Evolutionary conservation across 2,113 vertebrate genomes (phyloP).

Genomic region (Pampusana beccarii): DNA sequence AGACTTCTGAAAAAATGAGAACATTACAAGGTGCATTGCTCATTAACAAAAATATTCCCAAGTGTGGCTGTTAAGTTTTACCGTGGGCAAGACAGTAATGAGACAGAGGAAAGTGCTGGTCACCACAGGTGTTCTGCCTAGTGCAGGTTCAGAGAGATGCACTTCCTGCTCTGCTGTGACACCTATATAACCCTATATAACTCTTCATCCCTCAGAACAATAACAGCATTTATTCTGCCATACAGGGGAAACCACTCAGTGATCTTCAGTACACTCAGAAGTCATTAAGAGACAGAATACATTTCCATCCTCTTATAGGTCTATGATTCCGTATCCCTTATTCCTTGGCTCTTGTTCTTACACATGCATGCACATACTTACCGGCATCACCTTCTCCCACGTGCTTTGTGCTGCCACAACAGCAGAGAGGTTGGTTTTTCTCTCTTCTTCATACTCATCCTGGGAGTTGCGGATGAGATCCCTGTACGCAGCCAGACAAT

Average conservation of each 20-base stretch:
- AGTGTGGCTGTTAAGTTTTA: background rate
- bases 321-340: background rate
- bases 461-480: slow-evolving; percentile 98
- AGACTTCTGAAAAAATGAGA: background rate
- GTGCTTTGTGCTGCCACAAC: slow-evolving; percentile 93
- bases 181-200: background rate
- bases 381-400: slow-evolving; percentile 87
- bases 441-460: slow-evolving; percentile 98
- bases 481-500: slow-evolving; percentile 90
- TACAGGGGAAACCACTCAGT: background rate
- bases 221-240: background rate
- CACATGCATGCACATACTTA: slow-evolving; percentile 64
- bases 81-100: background rate
- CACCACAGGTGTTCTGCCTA: background rate
- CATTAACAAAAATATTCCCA: background rate
- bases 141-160: background rate
- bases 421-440: slow-evolving; percentile 96
- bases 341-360: background rate
- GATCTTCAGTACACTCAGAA: background rate
- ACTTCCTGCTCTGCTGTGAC: background rate
- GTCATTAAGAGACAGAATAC: background rate
- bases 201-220: background rate
- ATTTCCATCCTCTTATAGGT: background rate
- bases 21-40: background rate
- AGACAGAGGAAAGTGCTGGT: background rate